These are phyloP conservation scores for Strigamia maritima DNA, from an alignment of 2,888 invertebrate genomes.

Conservation along the genomic window DNA sequence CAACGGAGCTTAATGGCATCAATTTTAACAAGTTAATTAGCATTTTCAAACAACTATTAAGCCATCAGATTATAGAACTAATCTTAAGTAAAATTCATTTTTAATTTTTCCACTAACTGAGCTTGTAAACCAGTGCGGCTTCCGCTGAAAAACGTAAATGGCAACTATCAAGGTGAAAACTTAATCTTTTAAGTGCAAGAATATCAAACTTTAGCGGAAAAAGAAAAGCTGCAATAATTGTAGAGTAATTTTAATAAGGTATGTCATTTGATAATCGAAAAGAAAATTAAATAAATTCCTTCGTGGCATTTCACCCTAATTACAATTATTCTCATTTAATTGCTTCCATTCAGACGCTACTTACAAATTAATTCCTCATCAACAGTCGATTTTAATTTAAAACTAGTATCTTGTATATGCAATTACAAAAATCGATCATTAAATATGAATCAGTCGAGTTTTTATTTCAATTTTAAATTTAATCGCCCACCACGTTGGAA, in stretches of 20 bases:
- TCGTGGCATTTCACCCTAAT: conserved; percentile 15
- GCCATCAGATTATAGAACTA: not conserved
- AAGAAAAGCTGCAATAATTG: not conserved
- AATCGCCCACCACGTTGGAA: not conserved
- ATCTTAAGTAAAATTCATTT: not conserved
- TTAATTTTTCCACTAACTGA: not conserved
- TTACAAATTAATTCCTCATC: not conserved
- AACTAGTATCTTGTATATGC: not conserved
- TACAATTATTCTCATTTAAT: not conserved
- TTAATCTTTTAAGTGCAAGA: not conserved
- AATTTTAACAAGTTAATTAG: not conserved
- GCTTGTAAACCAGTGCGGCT: not conserved
- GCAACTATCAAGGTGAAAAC: not conserved
- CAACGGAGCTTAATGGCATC: not conserved
- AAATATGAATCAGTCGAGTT: not conserved
- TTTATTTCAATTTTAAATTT: not conserved
- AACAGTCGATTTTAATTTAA: not conserved
- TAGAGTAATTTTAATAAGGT: not conserved
- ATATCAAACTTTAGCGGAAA: not conserved
- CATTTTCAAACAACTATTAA: not conserved
- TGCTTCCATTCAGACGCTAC: not conserved
- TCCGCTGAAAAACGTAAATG: not conserved
- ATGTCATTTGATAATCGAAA: not conserved
- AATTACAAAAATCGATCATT: not conserved
- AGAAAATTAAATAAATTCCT: conserved; percentile 1